phyloP scores from a whole-genome alignment of 2,113 vertebrate genomes.

The Prinia subflava region DNA sequence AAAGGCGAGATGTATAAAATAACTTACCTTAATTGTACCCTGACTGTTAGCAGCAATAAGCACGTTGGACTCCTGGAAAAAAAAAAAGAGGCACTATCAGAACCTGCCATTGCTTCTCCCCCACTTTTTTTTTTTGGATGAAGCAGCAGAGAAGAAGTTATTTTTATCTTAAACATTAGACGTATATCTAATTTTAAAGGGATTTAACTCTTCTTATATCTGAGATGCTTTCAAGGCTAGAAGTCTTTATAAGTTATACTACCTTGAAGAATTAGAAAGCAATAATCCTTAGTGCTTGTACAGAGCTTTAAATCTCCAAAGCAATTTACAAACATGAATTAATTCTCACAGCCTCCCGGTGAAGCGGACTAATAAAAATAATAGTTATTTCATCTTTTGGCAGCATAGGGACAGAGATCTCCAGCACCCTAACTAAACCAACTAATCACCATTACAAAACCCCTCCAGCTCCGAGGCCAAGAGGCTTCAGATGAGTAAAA shows the following conservation, averaged over 20 bases:
- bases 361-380: neutral
- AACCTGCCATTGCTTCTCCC: neutral
- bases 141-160: neutral
- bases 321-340: constrained; percentile 50
- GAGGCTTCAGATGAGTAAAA: neutral
- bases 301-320: constrained; percentile 28
- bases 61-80: constrained; percentile 92
- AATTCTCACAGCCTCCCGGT: neutral
- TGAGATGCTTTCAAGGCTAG: neutral
- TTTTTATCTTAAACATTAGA: neutral
- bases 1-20: constrained; percentile 25
- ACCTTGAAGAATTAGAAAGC: constrained; percentile 36
- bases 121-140: neutral
- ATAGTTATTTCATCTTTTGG: constrained; percentile 30
- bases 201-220: constrained; percentile 6
- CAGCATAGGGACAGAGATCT: neutral
- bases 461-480: neutral
- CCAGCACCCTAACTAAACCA: neutral
- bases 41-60: constrained; percentile 99
- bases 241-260: neutral
- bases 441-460: constrained; percentile 1
- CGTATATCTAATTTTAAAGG: neutral
- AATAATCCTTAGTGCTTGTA: constrained; percentile 8
- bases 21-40: constrained; percentile 98
- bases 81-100: constrained; percentile 60